Evolutionary conservation across 2,888 invertebrate species (phyloP), one percentile per base, ranked within the genome.

Genomic region (Drosophila flavopinicola): DNA sequence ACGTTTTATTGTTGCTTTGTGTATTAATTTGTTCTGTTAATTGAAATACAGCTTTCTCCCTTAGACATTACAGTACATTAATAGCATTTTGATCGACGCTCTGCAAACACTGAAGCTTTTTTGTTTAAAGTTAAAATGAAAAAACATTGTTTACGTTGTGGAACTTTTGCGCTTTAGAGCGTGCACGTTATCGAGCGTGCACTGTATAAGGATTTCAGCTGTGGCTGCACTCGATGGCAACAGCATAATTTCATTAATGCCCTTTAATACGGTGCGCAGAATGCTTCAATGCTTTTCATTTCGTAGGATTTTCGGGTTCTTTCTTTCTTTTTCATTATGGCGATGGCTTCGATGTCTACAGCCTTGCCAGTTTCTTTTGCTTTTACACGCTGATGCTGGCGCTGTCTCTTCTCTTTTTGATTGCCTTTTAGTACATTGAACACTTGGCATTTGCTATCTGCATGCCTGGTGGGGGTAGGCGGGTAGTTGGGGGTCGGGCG

Each of bases 391-490:
- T 11, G 24, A 49, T 47, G 20, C 57, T 11, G 24, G 13, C 25
- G 45, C 15, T 17, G 10, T 23, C 29, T 15, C 47, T 27, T 35
- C 15, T 30, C 10, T 39, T 48, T 63, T 61, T 57, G 68, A 74
- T 66, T 70, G 70, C 74, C 64, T 70, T 73, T 86, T 74, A 71
- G 65, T 75, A 80, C 74, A 76, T 76, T 68, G 80, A 80, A 77
- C 85, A 76, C 59, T 82, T 76, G 87, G 74, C 66, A 80, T 80
- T 87, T 80, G 74, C 70, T 69, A 77, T 86, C 77, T 76, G 33
- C 41, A 42, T 33, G 33, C 38, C 15, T 30, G 51, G 11, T 15
- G 15, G 17, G n/a, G 7, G 3, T 5, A 39, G n/a, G 9, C 10
- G 5, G 6, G 3, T 6, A 25, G 15, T 2, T 35, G 11, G 4